Base-by-base conservation (phyloP, 2,888 invertebrate genomes). In the Notodonta dromedarius region DNA sequence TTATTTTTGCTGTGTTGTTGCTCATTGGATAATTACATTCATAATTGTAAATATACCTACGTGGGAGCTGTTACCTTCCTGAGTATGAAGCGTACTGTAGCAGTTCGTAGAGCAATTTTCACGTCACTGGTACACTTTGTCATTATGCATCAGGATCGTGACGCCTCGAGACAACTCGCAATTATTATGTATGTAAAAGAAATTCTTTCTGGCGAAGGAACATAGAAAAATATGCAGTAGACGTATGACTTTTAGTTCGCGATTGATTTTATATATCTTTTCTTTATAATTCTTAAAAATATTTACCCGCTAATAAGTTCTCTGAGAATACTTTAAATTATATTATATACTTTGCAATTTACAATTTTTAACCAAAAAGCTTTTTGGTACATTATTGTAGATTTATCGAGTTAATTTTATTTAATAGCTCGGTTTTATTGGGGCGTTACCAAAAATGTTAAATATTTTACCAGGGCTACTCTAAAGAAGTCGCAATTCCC, bases 151-250 rank as follows among this genome's bases (percentile, higher is more conserved):
- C 92, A 87, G 90, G 87, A 89, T 93, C 92, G 93, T 93, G 93
- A 93, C 91, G 93, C 93, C 93, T 88, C 89, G 82, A 92, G 91
- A 93, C 91, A 91, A 89, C 89, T 91, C 84, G 88, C 93, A 93
- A 93, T 93, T 93, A 92, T 93, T 91, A 89, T 91, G 91, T 93
- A 91, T 93, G 91, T 93, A 88, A 91, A 93, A 92, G 91, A 90
- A 91, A 92, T 92, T 91, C 89, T 89, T 91, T 88, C 83, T 86
- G 87, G 81, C 79, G 70, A 74, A 66, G 88, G 24, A 67, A 88
- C 87, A 90, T 68, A 50, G 80, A 84, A 83, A 68, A 61, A 65
- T 62, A 61, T 86, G 77, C 78, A 91, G 89, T 79, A 42, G 83
- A 56, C 9, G 4, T 42, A 61, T 62, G 66, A 12, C 58, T 42